Conservation (phyloP, 2,113 vertebrate species). For the Turdus rufiventris region DNA sequence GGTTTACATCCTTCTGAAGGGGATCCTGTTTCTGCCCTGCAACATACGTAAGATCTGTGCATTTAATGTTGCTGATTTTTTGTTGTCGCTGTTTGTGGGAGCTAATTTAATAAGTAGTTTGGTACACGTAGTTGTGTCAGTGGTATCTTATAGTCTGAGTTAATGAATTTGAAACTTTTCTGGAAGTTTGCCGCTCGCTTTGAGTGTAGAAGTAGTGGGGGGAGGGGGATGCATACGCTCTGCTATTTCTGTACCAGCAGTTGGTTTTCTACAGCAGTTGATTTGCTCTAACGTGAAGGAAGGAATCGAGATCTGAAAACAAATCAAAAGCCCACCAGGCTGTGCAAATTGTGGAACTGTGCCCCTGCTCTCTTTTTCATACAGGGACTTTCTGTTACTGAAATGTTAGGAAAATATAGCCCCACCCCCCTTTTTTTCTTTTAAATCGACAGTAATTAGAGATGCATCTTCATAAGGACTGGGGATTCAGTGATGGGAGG, state of each 20-base stretch:
- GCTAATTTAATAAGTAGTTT: constrained; percentile 41
- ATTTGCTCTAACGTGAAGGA: not conserved
- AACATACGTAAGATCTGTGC: constrained; percentile 58
- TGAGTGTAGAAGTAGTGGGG: not conserved
- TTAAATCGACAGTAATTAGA: not conserved
- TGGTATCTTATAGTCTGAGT: not conserved
- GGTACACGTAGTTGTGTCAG: constrained; percentile 25
- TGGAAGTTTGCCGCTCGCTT: not conserved
- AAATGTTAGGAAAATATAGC: not conserved
- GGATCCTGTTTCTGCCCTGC: constrained; percentile 65
- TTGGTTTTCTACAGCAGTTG: not conserved
- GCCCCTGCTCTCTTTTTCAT: not conserved
- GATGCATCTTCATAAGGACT: not conserved
- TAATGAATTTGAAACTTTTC: not conserved
- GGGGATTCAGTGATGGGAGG: not conserved
- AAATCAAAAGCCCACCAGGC: not conserved
- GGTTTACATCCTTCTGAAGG: constrained; percentile 66
- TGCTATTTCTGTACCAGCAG: not conserved
- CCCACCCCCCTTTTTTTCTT: too few relatives aligned
- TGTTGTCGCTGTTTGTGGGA: constrained; percentile 56
- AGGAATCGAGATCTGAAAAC: not conserved
- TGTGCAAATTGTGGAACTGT: not conserved
- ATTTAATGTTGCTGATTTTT: constrained; percentile 65
- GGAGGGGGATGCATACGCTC: not conserved
- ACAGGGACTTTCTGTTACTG: not conserved